A percentile compares a stretch with the other conserved stretches of the same genome.
Conservation (phyloP, 1,140 invertebrate species). For the Mercenaria mercenaria region DNA sequence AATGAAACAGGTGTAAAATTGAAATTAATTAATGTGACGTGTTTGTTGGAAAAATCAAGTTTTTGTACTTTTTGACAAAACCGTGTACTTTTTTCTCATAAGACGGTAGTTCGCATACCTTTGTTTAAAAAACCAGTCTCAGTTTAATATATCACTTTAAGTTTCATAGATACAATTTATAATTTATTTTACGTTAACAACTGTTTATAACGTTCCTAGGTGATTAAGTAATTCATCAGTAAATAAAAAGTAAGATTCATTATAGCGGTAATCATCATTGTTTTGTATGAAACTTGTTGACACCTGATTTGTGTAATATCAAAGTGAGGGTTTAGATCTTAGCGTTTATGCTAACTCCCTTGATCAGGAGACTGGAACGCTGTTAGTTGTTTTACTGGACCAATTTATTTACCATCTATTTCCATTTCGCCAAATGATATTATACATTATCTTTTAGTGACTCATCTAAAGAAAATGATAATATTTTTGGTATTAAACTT, state of each 20-base stretch:
- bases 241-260: conserved; percentile 22
- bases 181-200: conserved; percentile 17
- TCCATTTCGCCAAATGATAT: conserved; percentile 9
- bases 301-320: not conserved
- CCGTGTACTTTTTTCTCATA: not conserved
- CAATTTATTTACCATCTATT: conserved; percentile 19
- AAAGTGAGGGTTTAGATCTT: not conserved
- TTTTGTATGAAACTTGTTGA: not conserved
- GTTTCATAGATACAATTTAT: conserved; percentile 15
- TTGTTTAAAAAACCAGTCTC: not conserved
- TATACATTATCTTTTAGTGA: not conserved
- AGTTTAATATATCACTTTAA: not conserved
- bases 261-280: not conserved
- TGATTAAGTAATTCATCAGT: conserved; percentile 9
- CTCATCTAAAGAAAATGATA: conserved; percentile 5
- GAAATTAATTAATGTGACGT: too few species aligned
- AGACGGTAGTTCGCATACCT: not conserved
- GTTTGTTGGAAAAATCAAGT: too few species aligned
- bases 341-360: not conserved
- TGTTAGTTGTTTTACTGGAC: not conserved
- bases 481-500: conserved; percentile 11
- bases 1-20: too few species aligned
- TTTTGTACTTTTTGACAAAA: not conserved
- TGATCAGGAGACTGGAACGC: not conserved
- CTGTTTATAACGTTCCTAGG: conserved; percentile 14